These are phyloP conservation scores for Melitaea cinxia DNA, from an alignment of 1,140 invertebrate species.

Conservation along the genomic window DNA sequence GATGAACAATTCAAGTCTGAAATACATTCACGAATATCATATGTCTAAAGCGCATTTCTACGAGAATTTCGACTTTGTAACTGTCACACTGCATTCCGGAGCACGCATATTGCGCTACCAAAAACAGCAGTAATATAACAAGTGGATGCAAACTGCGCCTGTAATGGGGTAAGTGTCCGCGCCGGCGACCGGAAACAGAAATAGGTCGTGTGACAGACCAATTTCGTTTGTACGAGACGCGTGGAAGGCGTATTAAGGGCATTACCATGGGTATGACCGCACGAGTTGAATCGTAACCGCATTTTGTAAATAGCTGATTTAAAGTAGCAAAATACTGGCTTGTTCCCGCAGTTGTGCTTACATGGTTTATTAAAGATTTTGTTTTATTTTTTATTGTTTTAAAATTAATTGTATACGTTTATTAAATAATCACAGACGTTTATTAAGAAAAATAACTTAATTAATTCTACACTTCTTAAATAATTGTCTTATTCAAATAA, in stretches of 20 bases:
- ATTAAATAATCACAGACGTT: too few species aligned
- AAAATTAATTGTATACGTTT: too few species aligned
- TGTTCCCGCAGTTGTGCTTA: too few species aligned
- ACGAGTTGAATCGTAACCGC: constrained; percentile 16
- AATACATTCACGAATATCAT: neutral
- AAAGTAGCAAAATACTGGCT: neutral
- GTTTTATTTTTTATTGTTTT: too few species aligned
- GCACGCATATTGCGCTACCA: constrained; percentile 11
- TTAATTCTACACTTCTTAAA: too few species aligned
- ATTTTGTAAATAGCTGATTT: neutral
- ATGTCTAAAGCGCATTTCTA: neutral
- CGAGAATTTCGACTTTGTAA: neutral
- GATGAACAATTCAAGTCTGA: neutral
- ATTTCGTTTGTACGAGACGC: constrained; percentile 67
- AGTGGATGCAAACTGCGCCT: constrained; percentile 31
- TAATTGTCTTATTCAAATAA: too few species aligned
- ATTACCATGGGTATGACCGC: constrained; percentile 27
- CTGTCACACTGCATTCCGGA: constrained; percentile 6
- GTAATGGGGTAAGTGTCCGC: constrained; percentile 38
- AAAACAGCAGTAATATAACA: constrained; percentile 28
- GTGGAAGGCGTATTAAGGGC: constrained; percentile 57
- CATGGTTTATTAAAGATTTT: too few species aligned
- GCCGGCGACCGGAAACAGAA: constrained; percentile 40
- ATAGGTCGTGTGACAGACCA: constrained; percentile 48
- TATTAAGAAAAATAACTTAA: too few species aligned